These are phyloP conservation scores for Euspilapteryx auroguttella DNA, from an alignment of 2,888 invertebrate species.

Conservation along the genomic window DNA sequence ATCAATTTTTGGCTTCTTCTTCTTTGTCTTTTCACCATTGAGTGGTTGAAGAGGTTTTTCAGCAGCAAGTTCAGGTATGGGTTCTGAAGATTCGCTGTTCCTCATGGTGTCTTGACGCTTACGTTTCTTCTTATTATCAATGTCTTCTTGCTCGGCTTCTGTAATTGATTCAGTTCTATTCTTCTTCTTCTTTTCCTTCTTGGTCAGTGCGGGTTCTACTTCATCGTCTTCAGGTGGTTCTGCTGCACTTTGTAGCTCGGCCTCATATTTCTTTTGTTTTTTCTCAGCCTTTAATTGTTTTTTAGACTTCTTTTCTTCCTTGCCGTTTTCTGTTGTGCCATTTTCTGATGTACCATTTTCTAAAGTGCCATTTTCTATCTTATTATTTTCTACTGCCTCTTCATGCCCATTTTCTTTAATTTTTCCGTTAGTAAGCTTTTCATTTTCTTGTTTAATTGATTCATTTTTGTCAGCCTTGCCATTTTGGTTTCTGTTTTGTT, in stretches of 20 bases:
- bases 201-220: conserved; percentile 17
- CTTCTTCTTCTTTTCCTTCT: conserved; percentile 42
- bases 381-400: conserved; percentile 4
- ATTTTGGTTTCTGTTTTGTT: conserved; percentile 20
- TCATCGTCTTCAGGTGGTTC: conserved; percentile 18
- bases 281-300: conserved; percentile 51
- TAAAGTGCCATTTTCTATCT: conserved; percentile 10
- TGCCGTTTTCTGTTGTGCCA: conserved; percentile 9
- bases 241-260: conserved; percentile 37
- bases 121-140: conserved; percentile 37
- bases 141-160: conserved; percentile 16
- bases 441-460: conserved; percentile 9
- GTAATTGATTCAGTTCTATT: conserved; percentile 19
- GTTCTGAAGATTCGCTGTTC: conserved; percentile 14
- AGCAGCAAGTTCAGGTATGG: conserved; percentile 10
- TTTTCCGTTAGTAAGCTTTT: conserved; percentile 12
- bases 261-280: conserved; percentile 47
- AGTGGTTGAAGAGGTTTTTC: conserved; percentile 9
- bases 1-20: conserved; percentile 35
- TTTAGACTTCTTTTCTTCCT: conserved; percentile 24
- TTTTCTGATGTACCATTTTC: conserved; percentile 7
- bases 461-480: conserved; percentile 11
- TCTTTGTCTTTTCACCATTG: conserved; percentile 19
- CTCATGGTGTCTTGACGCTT: conserved; percentile 42
- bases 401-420: conserved; percentile 12